A percentile compares a stretch with the other conserved stretches of the same genome.
Evolutionary conservation across 2,797 vertebrate genomes (phyloP).

Genomic region (Ctenopoma kingsleyae): DNA sequence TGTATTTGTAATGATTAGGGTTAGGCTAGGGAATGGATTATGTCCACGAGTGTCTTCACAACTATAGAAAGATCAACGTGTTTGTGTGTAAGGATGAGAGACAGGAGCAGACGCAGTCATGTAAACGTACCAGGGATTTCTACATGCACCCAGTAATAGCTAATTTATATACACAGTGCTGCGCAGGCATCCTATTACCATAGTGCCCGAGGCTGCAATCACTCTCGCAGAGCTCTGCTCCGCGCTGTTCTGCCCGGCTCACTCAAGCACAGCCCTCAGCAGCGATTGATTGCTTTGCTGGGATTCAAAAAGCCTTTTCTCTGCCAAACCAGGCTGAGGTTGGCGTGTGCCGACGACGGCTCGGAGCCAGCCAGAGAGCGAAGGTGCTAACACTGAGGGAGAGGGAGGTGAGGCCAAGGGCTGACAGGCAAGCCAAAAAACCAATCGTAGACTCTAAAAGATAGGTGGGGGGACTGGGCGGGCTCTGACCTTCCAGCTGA

Average conservation of each 20-base stretch:
- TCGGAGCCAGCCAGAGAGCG: constrained; percentile 78
- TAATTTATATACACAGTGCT: constrained; percentile 84
- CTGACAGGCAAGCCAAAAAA: constrained; percentile 68
- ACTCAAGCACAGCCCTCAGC: constrained; percentile 84
- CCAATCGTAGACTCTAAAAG: constrained; percentile 64
- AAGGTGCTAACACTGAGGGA: constrained; percentile 79
- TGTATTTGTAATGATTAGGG: too few relatives aligned
- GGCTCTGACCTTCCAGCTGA: constrained; percentile 80
- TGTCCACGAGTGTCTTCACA: background rate
- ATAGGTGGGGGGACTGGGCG: constrained; percentile 56
- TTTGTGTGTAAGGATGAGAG: constrained; percentile 12
- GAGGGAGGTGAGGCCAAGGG: constrained; percentile 55
- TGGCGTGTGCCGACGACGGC: constrained; percentile 80
- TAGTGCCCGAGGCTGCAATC: constrained; percentile 83
- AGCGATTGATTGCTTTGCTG: constrained; percentile 86
- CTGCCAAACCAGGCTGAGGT: constrained; percentile 80
- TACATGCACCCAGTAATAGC: constrained; percentile 80
- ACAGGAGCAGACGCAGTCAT: constrained; percentile 38
- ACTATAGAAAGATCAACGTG: background rate
- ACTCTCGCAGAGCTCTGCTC: constrained; percentile 71
- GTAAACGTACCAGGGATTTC: constrained; percentile 66
- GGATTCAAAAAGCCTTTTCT: constrained; percentile 83
- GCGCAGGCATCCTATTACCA: constrained; percentile 83
- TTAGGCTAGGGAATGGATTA: too few relatives aligned
- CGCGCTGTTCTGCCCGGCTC: constrained; percentile 69